Evolutionary conservation across 2,797 vertebrate species (phyloP), one percentile per base, ranked within the genome.

Genomic region (Pagetopsis macropterus): DNA sequence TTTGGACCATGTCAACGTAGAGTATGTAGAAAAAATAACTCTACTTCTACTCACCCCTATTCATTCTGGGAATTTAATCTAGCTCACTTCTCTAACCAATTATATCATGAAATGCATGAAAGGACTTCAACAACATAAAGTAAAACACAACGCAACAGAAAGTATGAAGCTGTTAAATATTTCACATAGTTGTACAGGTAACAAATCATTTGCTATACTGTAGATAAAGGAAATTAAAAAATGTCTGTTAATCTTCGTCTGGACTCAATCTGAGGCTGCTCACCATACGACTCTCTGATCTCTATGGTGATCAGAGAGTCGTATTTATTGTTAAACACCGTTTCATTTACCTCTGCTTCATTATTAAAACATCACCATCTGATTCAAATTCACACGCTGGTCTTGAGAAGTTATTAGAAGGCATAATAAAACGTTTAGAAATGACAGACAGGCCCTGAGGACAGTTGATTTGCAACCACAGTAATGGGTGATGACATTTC

Each of bases 331-430:
- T 71, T 61, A 55, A 49, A 51, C 51, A 69, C 58, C n/a, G 33
- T 76, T 77, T 81, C 70, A 82, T 81, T 86, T 75, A 69, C 75
- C 44, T 75, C 71, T 49, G 73, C 56, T 40, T 81, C n/a, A 56
- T 65, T 81, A 70, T 51, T 83, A 66, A 52, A 87, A 84, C 79
- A 66, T 61, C 64, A 1, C 75, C 82, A 81, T 84, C 70, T 88
- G 84, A 87, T 73, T 78, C 17, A 56, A 57, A 83, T 80, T 89
- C 76, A 70, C 70, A 61, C 44, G 44, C 65, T n/a, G 65, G 69
- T 71, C 75, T 67, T 14, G 62, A 79, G 67, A 48, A 65, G 52
- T 67, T 55, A 19, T 5, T 19, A 57, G 79, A n/a, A 70, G 62
- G 60, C 65, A 43, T 48, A 0, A 60, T 49, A 81, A 72, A 65